phyloP scores from a whole-genome alignment of 1,140 invertebrate species.

The Goniozus legneri region DNA sequence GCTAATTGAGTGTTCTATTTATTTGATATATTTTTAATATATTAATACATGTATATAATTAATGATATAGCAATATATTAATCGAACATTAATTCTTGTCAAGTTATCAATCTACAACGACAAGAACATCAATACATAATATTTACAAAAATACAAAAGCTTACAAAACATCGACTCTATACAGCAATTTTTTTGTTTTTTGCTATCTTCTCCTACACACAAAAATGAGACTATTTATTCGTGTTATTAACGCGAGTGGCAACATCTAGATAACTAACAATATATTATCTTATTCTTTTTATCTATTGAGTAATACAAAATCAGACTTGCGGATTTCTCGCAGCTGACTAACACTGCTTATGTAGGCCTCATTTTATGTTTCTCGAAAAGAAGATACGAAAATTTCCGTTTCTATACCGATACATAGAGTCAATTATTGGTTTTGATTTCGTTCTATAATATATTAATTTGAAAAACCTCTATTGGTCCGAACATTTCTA shows the following conservation, averaged over 20 bases:
- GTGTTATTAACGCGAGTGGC: no score
- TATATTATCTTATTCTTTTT: conserved; percentile 9
- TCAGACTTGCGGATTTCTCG: conserved; percentile 30
- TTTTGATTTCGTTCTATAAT: not conserved
- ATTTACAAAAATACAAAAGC: conserved; percentile 55
- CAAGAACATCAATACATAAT: conserved; percentile 30
- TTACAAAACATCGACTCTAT: conserved; percentile 48
- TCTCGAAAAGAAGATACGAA: conserved; percentile 10
- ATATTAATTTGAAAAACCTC: conserved; percentile 2
- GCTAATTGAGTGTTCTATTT: conserved; percentile 20
- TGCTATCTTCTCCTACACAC: conserved; percentile 16
- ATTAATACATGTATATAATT: conserved; percentile 43
- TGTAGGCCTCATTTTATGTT: conserved; percentile 19
- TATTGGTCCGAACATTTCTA: conserved; percentile 2
- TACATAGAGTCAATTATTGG: conserved; percentile 1
- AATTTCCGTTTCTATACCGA: conserved; percentile 4
- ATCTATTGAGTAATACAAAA: conserved; percentile 29
- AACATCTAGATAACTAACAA: no score
- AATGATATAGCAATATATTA: conserved; percentile 45
- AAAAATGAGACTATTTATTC: no score
- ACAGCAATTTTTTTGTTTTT: conserved; percentile 11
- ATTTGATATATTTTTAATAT: conserved; percentile 40
- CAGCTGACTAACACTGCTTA: conserved; percentile 4
- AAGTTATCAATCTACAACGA: conserved; percentile 13
- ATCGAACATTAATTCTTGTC: conserved; percentile 31